Evolutionary conservation across 2,797 vertebrate species (phyloP).

Genomic region (Anolis apletophallus): DNA sequence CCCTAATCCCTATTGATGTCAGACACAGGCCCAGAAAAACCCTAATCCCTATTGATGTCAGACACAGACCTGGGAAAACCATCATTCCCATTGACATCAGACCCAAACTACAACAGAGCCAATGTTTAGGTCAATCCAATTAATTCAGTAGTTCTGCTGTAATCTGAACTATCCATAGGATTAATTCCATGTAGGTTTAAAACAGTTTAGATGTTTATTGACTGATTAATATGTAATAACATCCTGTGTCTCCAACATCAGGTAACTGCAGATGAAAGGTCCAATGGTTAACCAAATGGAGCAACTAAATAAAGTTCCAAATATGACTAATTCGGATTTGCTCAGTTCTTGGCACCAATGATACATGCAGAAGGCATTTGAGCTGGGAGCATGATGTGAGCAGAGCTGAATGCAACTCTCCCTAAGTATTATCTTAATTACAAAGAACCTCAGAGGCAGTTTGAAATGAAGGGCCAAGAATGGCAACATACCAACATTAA

Average conservation of each 20-base stretch:
- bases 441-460: constrained; percentile 52
- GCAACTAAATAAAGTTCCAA: background rate
- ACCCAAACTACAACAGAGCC: too few relatives aligned
- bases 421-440: constrained; percentile 52
- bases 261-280: too few relatives aligned
- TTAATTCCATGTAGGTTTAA: too few relatives aligned
- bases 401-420: constrained; percentile 30
- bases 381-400: background rate
- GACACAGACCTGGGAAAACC: too few relatives aligned
- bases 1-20: too few relatives aligned
- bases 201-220: background rate
- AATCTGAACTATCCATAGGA: too few relatives aligned
- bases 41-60: too few relatives aligned
- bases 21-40: too few relatives aligned
- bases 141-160: too few relatives aligned
- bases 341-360: background rate
- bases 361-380: background rate
- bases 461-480: constrained; percentile 9
- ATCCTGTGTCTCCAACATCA: background rate
- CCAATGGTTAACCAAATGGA: background rate
- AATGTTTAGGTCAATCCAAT: too few relatives aligned
- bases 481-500: constrained; percentile 36
- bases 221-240: background rate
- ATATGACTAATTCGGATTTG: background rate
- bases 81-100: too few relatives aligned